Conservation (phyloP, 1,140 invertebrate species). For the Drosophila orena region DNA sequence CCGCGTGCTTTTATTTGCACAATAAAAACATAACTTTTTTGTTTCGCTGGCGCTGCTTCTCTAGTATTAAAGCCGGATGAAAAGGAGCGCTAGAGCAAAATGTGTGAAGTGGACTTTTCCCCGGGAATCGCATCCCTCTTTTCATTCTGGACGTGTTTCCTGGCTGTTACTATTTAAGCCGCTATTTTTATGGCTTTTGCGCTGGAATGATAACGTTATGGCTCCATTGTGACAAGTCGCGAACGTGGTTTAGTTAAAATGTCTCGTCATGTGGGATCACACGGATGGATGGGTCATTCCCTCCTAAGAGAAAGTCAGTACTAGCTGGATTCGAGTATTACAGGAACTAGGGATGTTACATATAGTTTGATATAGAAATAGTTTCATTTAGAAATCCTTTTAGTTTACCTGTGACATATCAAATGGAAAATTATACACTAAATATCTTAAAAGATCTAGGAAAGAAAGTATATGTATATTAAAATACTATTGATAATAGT, state of each 20-base stretch:
- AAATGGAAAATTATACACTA: too few species aligned
- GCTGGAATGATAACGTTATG: conserved; percentile 71
- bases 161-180: conserved; percentile 65
- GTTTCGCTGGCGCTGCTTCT: conserved; percentile 17
- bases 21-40: conserved; percentile 72
- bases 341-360: background rate
- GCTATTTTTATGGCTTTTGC: conserved; percentile 71
- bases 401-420: too few species aligned
- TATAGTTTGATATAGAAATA: too few species aligned
- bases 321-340: background rate
- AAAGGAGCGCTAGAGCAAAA: conserved; percentile 49
- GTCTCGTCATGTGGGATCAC: conserved; percentile 8
- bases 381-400: too few species aligned
- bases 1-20: conserved; percentile 79
- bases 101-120: conserved; percentile 27
- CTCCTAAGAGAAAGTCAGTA: background rate
- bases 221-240: conserved; percentile 68
- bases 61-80: conserved; percentile 42
- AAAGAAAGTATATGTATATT: too few species aligned
- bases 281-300: background rate
- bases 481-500: too few species aligned
- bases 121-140: conserved; percentile 14
- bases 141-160: conserved; percentile 58
- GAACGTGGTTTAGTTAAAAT: conserved; percentile 67
- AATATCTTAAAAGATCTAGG: too few species aligned